Evolutionary conservation across 92 coral and sea anemone species (phyloP).

Genomic region (Porites evermanni): DNA sequence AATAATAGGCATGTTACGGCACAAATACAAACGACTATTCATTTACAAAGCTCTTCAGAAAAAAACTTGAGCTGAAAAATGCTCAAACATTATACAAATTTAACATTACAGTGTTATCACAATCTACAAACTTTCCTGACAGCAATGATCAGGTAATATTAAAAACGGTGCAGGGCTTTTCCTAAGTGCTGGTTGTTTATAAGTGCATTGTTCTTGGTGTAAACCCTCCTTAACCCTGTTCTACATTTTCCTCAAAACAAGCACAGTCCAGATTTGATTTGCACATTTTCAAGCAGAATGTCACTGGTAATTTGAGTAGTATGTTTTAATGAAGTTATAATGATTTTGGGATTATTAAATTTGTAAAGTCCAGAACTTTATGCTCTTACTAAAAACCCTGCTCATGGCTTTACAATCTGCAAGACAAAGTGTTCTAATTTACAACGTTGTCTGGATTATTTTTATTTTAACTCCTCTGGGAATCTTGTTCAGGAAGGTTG

Average conservation of each 20-base stretch:
- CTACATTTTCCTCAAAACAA: not conserved
- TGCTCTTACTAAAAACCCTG: slow-evolving; percentile 6
- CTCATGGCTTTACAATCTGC: not conserved
- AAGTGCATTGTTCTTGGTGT: not conserved
- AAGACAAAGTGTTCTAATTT: not conserved
- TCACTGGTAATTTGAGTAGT: not conserved
- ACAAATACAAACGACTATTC: too few relatives aligned
- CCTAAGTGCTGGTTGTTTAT: not conserved
- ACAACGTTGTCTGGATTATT: not conserved
- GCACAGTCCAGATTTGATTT: not conserved
- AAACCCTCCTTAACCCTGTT: not conserved
- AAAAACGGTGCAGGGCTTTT: not conserved
- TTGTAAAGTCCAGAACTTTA: not conserved
- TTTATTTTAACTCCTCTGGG: slow-evolving; percentile 8
- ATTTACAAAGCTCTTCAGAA: too few relatives aligned
- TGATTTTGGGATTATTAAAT: too few relatives aligned
- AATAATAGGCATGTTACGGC: too few relatives aligned
- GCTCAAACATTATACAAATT: too few relatives aligned
- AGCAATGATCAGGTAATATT: too few relatives aligned
- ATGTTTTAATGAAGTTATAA: too few relatives aligned
- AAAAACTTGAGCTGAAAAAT: too few relatives aligned
- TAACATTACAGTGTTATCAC: too few relatives aligned
- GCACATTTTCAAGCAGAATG: not conserved
- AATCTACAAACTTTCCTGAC: too few relatives aligned
- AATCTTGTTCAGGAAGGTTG: slow-evolving; percentile 27